phyloP scores from a whole-genome alignment of 1,140 invertebrate species.

The Probaryconus sp. region DNA sequence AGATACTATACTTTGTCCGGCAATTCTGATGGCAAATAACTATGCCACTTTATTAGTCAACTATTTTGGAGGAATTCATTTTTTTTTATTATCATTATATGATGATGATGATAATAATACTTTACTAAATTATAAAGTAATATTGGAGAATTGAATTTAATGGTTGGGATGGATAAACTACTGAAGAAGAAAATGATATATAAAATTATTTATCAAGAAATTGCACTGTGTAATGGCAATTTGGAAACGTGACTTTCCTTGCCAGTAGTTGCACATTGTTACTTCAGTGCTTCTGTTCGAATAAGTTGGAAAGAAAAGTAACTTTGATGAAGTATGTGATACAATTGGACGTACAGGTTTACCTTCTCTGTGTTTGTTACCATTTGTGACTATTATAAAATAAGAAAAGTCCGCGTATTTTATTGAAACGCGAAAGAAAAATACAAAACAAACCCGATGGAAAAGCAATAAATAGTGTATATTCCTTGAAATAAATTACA shows the following conservation, averaged over 20 bases:
- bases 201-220: conserved; percentile 25
- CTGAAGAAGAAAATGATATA: conserved; percentile 22
- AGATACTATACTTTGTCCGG: no score
- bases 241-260: conserved; percentile 15
- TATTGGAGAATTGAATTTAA: no score
- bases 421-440: conserved; percentile 24
- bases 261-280: conserved; percentile 7
- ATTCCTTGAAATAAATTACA: conserved; percentile 11
- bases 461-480: background rate
- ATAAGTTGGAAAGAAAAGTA: conserved; percentile 25
- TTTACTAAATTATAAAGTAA: no score
- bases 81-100: no score
- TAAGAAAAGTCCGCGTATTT: conserved; percentile 20
- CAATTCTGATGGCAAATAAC: no score
- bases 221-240: conserved; percentile 12
- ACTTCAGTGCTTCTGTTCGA: conserved; percentile 24
- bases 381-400: conserved; percentile 4
- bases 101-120: no score
- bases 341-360: conserved; percentile 14
- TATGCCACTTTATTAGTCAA: no score
- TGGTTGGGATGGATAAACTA: no score
- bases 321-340: conserved; percentile 24
- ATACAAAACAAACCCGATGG: conserved; percentile 3
- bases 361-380: conserved; percentile 15
- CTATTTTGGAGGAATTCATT: no score